Conservation (phyloP, 1,140 invertebrate species). For the Drosophila pandora region DNA sequence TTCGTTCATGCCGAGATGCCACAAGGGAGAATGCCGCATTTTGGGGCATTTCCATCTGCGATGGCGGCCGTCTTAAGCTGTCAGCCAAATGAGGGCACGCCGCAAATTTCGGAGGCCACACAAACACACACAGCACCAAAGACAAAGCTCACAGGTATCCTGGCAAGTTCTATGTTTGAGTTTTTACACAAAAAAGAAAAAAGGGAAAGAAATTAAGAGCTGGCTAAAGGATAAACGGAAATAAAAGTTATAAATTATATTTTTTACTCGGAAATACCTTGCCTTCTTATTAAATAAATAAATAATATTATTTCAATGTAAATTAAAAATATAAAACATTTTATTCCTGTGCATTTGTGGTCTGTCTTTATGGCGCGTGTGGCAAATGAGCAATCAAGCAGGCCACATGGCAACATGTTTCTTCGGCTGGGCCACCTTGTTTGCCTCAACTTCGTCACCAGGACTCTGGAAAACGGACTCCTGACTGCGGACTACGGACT, state of each 20-base stretch:
- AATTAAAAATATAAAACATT: background rate
- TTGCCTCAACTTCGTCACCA: constrained; percentile 55
- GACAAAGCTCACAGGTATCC: constrained; percentile 41
- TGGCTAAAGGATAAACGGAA: too few species aligned
- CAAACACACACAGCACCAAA: constrained; percentile 16
- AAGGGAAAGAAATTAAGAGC: background rate
- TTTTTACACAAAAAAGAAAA: constrained; percentile 1
- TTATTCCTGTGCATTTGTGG: constrained; percentile 14
- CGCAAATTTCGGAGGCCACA: constrained; percentile 45
- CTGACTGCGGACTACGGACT: constrained; percentile 33
- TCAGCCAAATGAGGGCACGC: constrained; percentile 66
- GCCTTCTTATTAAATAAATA: too few species aligned
- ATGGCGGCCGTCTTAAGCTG: constrained; percentile 61
- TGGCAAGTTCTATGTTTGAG: constrained; percentile 24
- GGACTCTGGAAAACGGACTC: background rate
- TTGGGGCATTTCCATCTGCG: constrained; percentile 28
- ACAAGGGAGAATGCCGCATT: constrained; percentile 31
- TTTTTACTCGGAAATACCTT: too few species aligned
- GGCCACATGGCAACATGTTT: constrained; percentile 50
- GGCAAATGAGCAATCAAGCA: constrained; percentile 71
- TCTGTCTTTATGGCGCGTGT: constrained; percentile 62
- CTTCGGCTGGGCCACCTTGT: constrained; percentile 40
- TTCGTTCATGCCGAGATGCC: constrained; percentile 10
- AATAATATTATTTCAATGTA: background rate
- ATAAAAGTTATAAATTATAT: too few species aligned